Percentiles rank a stretch among this genome's conserved stretches.
These are phyloP conservation scores for Piezodorus guildinii DNA, from an alignment of 1,140 invertebrate species.

Conservation along the genomic window DNA sequence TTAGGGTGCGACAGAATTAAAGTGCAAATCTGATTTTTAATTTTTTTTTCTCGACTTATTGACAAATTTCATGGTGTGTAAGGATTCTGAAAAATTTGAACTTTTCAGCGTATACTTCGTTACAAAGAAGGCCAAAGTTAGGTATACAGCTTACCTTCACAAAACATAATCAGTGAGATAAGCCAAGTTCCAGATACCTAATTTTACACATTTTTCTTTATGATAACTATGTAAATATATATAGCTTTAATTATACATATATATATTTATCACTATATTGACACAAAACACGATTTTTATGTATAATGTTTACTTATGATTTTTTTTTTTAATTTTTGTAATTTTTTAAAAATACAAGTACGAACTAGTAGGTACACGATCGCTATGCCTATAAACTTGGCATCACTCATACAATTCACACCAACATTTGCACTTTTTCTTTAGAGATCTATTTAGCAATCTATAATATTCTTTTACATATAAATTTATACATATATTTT, in stretches of 20 bases:
- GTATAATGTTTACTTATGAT: constrained; percentile 7
- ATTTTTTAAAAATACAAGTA: constrained; percentile 19
- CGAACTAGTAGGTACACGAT: constrained; percentile 14
- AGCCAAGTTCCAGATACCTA: not conserved
- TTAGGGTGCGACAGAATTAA: constrained; percentile 10
- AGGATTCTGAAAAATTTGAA: constrained; percentile 4
- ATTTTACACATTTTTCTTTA: not conserved
- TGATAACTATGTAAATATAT: constrained; percentile 11
- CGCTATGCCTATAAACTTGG: constrained; percentile 5
- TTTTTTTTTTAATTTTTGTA: constrained; percentile 7
- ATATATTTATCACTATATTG: constrained; percentile 16
- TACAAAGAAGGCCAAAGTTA: constrained; percentile 16
- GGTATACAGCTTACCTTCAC: constrained; percentile 10
- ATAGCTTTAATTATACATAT: constrained; percentile 3
- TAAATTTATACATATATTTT: not conserved
- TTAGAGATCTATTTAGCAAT: constrained; percentile 22
- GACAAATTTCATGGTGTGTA: not conserved
- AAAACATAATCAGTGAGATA: constrained; percentile 2
- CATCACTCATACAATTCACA: constrained; percentile 9
- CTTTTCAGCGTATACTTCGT: constrained; percentile 21
- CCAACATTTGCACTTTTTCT: not conserved
- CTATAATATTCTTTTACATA: constrained; percentile 6
- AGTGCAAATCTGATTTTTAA: constrained; percentile 3
- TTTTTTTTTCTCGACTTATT: not conserved
- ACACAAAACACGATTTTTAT: constrained; percentile 19